Percentiles rank a stretch among this genome's conserved stretches.
phyloP scores from a whole-genome alignment of 2,797 vertebrate genomes.

The Lindbergichthys nudifrons region DNA sequence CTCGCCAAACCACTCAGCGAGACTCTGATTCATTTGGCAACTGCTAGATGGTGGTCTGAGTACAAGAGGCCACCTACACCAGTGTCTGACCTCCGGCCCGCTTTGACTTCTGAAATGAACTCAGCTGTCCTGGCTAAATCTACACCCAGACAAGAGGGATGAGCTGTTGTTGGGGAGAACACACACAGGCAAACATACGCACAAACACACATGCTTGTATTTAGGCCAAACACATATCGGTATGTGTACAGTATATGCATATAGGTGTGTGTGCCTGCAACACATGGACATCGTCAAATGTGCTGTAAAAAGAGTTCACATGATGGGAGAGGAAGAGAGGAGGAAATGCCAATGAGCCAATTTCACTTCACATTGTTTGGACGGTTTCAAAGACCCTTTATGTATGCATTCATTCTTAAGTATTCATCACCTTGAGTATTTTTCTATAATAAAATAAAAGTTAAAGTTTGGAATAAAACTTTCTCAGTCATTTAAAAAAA shows the following conservation, averaged over 20 bases:
- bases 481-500: too few species aligned
- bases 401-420: too few species aligned
- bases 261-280: background rate
- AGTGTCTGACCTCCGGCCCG: conserved; percentile 59
- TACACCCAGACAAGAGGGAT: conserved; percentile 40
- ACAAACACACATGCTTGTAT: conserved; percentile 15
- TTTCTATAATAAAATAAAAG: background rate
- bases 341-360: background rate
- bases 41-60: conserved; percentile 67
- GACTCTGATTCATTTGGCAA: conserved; percentile 72
- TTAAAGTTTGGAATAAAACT: background rate
- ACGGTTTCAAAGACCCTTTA: background rate
- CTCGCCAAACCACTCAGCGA: conserved; percentile 67
- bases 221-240: conserved; percentile 2
- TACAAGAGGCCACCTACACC: conserved; percentile 70
- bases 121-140: conserved; percentile 70
- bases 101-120: conserved; percentile 54
- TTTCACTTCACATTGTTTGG: background rate
- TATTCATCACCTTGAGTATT: background rate
- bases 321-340: background rate
- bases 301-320: background rate
- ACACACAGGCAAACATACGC: conserved; percentile 24
- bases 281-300: background rate
- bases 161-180: conserved; percentile 29
- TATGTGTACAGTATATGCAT: background rate